Conservation (phyloP, 2,888 invertebrate species). For the Harpagoxenus sublaevis region DNA sequence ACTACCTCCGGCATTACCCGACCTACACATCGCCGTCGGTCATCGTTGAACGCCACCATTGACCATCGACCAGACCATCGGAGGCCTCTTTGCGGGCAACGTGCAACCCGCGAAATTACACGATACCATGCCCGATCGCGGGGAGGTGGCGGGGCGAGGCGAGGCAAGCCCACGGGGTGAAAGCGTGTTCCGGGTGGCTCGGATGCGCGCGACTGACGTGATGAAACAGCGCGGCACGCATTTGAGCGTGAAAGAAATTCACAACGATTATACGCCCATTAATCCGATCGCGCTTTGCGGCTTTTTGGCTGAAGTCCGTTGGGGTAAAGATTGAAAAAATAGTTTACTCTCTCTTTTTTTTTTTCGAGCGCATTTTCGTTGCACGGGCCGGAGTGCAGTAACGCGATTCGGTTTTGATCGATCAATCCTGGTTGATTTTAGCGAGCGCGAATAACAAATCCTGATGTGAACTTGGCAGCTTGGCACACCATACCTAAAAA, state of each 20-base stretch:
- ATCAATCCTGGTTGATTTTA: constrained; percentile 23
- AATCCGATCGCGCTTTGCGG: constrained; percentile 42
- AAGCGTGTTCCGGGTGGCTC: constrained; percentile 6
- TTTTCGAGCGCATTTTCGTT: neutral
- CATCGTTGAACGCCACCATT: constrained; percentile 19
- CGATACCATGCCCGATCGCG: constrained; percentile 47
- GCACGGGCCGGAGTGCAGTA: neutral
- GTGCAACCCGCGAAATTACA: constrained; percentile 60
- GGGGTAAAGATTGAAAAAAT: constrained; percentile 21
- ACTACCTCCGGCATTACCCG: constrained; percentile 33
- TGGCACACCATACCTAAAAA: too few species aligned
- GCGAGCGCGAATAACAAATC: constrained; percentile 13
- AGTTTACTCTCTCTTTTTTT: neutral
- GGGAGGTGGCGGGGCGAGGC: neutral
- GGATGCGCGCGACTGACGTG: constrained; percentile 15
- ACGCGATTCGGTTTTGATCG: constrained; percentile 24
- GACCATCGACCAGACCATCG: constrained; percentile 44
- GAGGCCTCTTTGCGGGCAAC: constrained; percentile 46
- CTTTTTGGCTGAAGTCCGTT: constrained; percentile 17
- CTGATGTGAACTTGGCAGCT: too few species aligned
- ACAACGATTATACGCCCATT: constrained; percentile 39
- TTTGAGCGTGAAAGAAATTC: constrained; percentile 37
- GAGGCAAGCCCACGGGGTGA: neutral
- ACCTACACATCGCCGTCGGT: constrained; percentile 28
- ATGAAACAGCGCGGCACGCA: constrained; percentile 15